Evolutionary conservation across 1,140 invertebrate species (phyloP).

Genomic region (Drosophila miranda): DNA sequence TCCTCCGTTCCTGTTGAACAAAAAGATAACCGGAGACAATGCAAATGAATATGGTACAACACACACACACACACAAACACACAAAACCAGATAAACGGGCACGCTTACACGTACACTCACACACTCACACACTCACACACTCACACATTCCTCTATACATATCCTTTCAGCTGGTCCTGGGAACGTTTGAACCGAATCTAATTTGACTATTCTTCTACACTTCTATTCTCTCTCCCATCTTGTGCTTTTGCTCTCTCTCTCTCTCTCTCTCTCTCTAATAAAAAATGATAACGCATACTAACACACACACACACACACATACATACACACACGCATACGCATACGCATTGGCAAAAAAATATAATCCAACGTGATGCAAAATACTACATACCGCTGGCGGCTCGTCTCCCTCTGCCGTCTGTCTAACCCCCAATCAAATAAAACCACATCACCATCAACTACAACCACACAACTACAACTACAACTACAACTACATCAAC

Average conservation of each 20-base stretch:
- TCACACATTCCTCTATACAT: constrained; percentile 18
- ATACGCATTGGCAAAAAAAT: constrained; percentile 38
- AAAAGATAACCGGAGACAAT: constrained; percentile 64
- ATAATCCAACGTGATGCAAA: constrained; percentile 43
- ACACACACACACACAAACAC: constrained; percentile 21
- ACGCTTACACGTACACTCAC: constrained; percentile 30
- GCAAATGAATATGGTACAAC: constrained; percentile 57
- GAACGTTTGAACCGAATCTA: constrained; percentile 82
- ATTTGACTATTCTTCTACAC: constrained; percentile 72
- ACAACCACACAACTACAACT: constrained; percentile 47
- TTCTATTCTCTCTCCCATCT: constrained; percentile 51
- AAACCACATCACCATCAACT: constrained; percentile 56
- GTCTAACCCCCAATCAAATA: constrained; percentile 40
- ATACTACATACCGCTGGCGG: constrained; percentile 21
- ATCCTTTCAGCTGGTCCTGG: constrained; percentile 79
- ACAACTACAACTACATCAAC: constrained; percentile 53
- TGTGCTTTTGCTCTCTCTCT: constrained; percentile 19
- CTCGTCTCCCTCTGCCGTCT: constrained; percentile 16
- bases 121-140: constrained; percentile 29
- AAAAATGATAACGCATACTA: constrained; percentile 29
- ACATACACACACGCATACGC: constrained; percentile 32
- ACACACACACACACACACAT: constrained; percentile 27
- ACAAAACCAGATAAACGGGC: constrained; percentile 27
- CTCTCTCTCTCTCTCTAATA: constrained; percentile 6
- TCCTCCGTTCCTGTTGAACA: constrained; percentile 10